A percentile compares a stretch with the other conserved stretches of the same genome.
Evolutionary conservation across 2,113 vertebrate species (phyloP).

Genomic region (Centrocercus urophasianus): DNA sequence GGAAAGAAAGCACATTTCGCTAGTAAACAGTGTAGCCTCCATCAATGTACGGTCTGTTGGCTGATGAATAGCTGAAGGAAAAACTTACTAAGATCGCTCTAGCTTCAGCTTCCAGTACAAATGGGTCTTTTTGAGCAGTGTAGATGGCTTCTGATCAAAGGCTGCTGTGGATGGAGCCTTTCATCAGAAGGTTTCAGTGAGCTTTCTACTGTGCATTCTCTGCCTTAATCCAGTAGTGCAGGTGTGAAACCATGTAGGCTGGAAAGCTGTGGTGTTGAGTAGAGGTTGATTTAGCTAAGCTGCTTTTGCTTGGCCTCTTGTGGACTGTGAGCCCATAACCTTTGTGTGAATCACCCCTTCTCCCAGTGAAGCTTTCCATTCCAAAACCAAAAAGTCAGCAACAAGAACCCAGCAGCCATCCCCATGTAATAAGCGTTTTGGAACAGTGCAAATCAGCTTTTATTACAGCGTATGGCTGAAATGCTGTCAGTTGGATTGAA

Average conservation of each 20-base stretch:
- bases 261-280: background rate
- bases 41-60: fast-evolving
- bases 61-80: background rate
- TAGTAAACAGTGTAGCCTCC: background rate
- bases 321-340: background rate
- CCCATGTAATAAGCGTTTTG: background rate
- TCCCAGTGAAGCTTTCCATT: background rate
- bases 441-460: background rate
- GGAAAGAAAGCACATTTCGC: background rate
- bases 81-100: background rate
- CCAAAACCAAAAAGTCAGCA: background rate
- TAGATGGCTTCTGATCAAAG: background rate
- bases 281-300: background rate
- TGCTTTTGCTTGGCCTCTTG: background rate
- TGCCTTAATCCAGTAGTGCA: background rate
- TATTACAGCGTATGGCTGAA: background rate
- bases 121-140: background rate
- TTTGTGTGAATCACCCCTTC: background rate
- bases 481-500: background rate
- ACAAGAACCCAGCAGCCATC: fast-evolving
- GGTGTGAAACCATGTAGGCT: background rate
- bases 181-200: background rate
- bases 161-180: background rate
- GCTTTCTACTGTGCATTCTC: background rate
- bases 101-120: background rate